Evolutionary conservation across 2,113 vertebrate genomes (phyloP).

Genomic region (Muntiacus reevesi): DNA sequence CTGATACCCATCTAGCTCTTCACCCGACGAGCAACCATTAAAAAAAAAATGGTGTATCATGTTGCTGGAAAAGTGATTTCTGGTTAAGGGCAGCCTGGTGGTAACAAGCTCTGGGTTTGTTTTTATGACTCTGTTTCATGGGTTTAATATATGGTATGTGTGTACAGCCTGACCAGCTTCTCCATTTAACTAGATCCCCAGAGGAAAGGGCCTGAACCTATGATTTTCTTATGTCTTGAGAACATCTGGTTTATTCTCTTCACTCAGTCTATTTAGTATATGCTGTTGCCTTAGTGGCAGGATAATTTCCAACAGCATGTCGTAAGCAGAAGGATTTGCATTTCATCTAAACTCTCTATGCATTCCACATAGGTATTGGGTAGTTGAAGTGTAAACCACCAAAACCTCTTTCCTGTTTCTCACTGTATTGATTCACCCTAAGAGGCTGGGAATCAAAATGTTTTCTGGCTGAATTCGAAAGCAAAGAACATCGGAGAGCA

Average conservation of each 20-base stretch:
- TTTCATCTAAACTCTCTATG: not conserved
- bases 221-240: not conserved
- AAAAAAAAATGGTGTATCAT: not conserved
- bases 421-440: not conserved
- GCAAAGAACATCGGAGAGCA: not conserved
- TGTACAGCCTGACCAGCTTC: not conserved
- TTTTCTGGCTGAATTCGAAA: conserved; percentile 9
- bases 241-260: not conserved
- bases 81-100: not conserved
- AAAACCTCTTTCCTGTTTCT: not conserved
- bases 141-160: not conserved
- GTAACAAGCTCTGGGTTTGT: not conserved
- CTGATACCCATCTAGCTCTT: not conserved
- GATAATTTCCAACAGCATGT: not conserved
- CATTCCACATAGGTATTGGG: not conserved
- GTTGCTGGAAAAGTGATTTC: not conserved
- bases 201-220: not conserved
- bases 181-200: not conserved
- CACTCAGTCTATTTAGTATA: not conserved
- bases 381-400: not conserved
- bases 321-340: not conserved
- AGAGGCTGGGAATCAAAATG: not conserved
- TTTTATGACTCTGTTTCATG: not conserved
- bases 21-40: not conserved
- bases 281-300: not conserved